Percentiles rank a stretch among this genome's conserved stretches.
Evolutionary conservation across 2,113 vertebrate species (phyloP).

Genomic region (Puntigrus tetrazona): DNA sequence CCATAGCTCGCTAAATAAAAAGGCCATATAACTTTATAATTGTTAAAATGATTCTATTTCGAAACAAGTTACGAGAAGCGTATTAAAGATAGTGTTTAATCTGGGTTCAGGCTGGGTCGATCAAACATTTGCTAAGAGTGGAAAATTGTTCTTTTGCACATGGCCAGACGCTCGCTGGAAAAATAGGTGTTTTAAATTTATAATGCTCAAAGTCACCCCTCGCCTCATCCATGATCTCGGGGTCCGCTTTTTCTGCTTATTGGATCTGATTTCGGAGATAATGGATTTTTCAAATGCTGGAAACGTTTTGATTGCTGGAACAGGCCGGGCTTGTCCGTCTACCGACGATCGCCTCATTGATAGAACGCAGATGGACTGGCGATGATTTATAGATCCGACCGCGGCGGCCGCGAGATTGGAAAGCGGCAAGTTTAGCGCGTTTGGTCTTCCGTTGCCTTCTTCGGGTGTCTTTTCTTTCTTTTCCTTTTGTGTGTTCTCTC

Average conservation of each 20-base stretch:
- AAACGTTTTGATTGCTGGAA: conserved; percentile 16
- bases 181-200: conserved; percentile 48
- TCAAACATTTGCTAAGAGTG: background rate
- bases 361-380: conserved; percentile 31
- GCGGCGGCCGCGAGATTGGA: conserved; percentile 24
- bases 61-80: background rate
- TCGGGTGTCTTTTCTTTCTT: conserved; percentile 33
- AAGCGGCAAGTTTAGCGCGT: conserved; percentile 35
- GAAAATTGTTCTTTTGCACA: background rate
- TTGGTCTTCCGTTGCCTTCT: conserved; percentile 34
- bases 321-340: background rate
- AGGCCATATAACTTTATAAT: too few species aligned
- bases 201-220: conserved; percentile 42
- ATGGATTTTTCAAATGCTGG: conserved; percentile 55
- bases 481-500: conserved; percentile 33
- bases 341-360: background rate
- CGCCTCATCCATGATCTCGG: conserved; percentile 49
- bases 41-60: too few species aligned
- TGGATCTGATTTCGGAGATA: conserved; percentile 51
- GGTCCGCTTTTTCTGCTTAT: conserved; percentile 17
- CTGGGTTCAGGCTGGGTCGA: background rate
- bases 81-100: background rate
- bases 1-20: background rate
- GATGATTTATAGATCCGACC: conserved; percentile 37
- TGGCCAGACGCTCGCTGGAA: background rate